Evolutionary conservation across 2,888 invertebrate genomes (phyloP), one percentile per base, ranked within the genome.

Genomic region (Hypomecis atomaria): DNA sequence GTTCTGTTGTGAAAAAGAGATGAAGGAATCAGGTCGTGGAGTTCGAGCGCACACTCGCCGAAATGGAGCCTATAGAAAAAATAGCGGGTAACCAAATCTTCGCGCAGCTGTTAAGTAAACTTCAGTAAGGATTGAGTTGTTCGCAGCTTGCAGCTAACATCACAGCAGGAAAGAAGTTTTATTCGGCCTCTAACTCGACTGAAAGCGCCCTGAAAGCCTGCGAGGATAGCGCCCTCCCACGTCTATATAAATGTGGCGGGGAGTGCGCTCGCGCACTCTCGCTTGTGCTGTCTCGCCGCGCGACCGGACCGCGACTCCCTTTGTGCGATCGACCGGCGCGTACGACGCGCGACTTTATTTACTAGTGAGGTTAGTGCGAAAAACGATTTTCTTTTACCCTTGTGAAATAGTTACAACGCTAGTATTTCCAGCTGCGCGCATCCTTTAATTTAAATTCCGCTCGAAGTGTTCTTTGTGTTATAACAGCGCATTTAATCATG

Each of bases 211-310:
- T 49, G 49, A 45, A 23, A 42, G 42, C 23, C 63, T 44, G 68
- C 59, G 43, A 81, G 81, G 79, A 75, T 23, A 23, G 74, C 77
- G 82, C 76, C 81, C 88, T 90, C 89, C 89, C 90, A 80, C 77
- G 81, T 81, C 75, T 90, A 91, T 92, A 91, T 81, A 92, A 90
- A 23, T 23, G 81, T 63, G 77, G 72, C 66, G 79, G 58, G 65
- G 48, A 70, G 34, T 81, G 92, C 90, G 90, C 92, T 89, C 85
- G 89, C 92, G 89, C 92, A 87, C 92, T 90, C 83, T 90, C 84
- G 89, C 80, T 81, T 64, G 77, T 81, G 71, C 81, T 79, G 83
- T 83, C 83, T 62, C 79, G 83, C 78, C 76, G 85, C 82, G 82
- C 88, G 84, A 82, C 78, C 85, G 84, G 82, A 87, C 48, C 57